Evolutionary conservation across 1,140 invertebrate species (phyloP).

Genomic region (Hycleus phaleratus): DNA sequence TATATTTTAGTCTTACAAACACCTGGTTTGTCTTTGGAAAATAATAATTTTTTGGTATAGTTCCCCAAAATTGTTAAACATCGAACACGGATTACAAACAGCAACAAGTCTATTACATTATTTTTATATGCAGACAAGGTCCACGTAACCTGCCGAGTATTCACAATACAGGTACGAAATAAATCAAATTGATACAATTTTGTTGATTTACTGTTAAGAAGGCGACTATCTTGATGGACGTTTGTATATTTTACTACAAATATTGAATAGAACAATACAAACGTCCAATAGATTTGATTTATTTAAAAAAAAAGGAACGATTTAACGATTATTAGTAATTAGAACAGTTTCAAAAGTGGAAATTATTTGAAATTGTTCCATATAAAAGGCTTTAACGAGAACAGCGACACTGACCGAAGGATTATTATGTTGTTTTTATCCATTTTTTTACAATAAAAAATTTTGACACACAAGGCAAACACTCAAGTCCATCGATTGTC

Average conservation of each 20-base stretch:
- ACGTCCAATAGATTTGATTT: not conserved
- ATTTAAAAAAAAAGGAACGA: not conserved
- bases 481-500: constrained; percentile 24
- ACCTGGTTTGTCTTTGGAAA: constrained; percentile 4
- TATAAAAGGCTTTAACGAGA: constrained; percentile 4
- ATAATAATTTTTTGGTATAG: not conserved
- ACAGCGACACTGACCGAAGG: constrained; percentile 12
- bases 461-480: constrained; percentile 23
- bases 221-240: not conserved
- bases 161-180: constrained; percentile 24
- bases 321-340: not conserved
- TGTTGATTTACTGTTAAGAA: not conserved
- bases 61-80: constrained; percentile 20
- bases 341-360: not conserved
- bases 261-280: not conserved
- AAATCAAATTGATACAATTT: not conserved
- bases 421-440: not conserved
- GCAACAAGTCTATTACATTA: constrained; percentile 16
- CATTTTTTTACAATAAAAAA: constrained; percentile 12
- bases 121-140: constrained; percentile 25
- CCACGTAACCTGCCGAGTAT: constrained; percentile 31
- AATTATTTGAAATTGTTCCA: not conserved
- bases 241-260: not conserved
- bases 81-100: constrained; percentile 35
- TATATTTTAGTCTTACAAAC: constrained; percentile 33